Evolutionary conservation across 2,888 invertebrate species (phyloP).

Genomic region (Lobophora halterata): DNA sequence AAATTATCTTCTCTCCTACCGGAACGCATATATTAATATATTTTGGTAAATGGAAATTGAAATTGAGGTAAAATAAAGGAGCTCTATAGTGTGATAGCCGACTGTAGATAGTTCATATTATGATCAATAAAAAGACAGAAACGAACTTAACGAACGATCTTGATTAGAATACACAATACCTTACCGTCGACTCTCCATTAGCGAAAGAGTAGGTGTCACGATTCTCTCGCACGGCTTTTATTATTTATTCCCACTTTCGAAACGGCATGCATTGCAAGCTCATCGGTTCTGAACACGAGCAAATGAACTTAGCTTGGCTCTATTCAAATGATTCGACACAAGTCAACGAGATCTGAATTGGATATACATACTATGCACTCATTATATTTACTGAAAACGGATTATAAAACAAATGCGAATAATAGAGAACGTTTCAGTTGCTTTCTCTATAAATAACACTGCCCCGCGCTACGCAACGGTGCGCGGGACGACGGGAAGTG

Average conservation of each 20-base stretch:
- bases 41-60: too few relatives aligned
- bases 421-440: too few relatives aligned
- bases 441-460: too few relatives aligned
- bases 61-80: too few relatives aligned
- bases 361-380: conserved; percentile 3
- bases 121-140: conserved; percentile 60
- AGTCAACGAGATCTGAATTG: too few relatives aligned
- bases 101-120: conserved; percentile 38
- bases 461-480: too few relatives aligned
- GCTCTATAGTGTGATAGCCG: too few relatives aligned
- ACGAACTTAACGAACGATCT: conserved; percentile 66
- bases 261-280: conserved; percentile 51
- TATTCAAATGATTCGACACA: conserved; percentile 18
- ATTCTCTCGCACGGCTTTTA: conserved; percentile 66
- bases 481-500: too few relatives aligned
- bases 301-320: conserved; percentile 56
- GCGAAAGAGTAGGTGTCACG: conserved; percentile 75
- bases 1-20: too few relatives aligned
- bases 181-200: conserved; percentile 69
- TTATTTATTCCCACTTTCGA: conserved; percentile 70
- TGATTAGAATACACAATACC: conserved; percentile 68
- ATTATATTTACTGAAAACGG: background rate
- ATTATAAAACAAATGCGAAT: too few relatives aligned
- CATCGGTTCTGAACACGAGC: conserved; percentile 51
- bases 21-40: too few relatives aligned